Percentiles rank a stretch among this genome's conserved stretches.
phyloP scores from a whole-genome alignment of 2,888 invertebrate genomes.

The Lutraria lutraria region DNA sequence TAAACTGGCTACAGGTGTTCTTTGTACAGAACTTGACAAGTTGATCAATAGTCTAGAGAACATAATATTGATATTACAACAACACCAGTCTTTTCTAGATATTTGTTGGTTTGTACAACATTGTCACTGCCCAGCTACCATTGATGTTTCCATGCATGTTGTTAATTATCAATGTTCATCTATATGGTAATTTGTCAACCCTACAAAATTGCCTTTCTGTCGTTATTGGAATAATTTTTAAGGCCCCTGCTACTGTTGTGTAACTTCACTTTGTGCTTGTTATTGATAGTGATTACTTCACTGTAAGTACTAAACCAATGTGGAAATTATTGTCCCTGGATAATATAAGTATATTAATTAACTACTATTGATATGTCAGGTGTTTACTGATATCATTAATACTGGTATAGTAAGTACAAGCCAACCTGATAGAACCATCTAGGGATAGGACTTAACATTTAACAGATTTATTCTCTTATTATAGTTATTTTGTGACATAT shows the following conservation, averaged over 20 bases:
- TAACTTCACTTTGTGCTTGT: neutral
- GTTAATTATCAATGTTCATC: slow-evolving; percentile 1
- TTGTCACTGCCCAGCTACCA: neutral
- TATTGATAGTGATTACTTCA: neutral
- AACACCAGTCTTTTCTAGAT: neutral
- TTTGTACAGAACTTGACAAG: neutral
- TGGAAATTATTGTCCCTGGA: neutral
- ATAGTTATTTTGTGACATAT: too few relatives aligned
- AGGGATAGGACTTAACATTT: too few relatives aligned
- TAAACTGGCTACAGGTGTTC: neutral
- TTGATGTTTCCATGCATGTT: neutral
- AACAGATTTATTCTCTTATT: too few relatives aligned
- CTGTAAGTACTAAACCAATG: neutral
- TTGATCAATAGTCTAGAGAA: neutral
- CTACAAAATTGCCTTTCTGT: too few relatives aligned
- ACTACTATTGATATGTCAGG: neutral
- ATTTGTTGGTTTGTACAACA: neutral
- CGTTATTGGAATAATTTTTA: too few relatives aligned
- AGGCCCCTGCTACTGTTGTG: too few relatives aligned
- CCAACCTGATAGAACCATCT: too few relatives aligned
- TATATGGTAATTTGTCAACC: too few relatives aligned
- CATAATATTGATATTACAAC: neutral
- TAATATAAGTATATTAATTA: neutral
- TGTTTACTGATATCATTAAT: neutral
- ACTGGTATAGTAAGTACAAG: neutral